A percentile compares a stretch with the other conserved stretches of the same genome.
phyloP scores from a whole-genome alignment of 2,888 invertebrate genomes.

The Dascillus cervinus region DNA sequence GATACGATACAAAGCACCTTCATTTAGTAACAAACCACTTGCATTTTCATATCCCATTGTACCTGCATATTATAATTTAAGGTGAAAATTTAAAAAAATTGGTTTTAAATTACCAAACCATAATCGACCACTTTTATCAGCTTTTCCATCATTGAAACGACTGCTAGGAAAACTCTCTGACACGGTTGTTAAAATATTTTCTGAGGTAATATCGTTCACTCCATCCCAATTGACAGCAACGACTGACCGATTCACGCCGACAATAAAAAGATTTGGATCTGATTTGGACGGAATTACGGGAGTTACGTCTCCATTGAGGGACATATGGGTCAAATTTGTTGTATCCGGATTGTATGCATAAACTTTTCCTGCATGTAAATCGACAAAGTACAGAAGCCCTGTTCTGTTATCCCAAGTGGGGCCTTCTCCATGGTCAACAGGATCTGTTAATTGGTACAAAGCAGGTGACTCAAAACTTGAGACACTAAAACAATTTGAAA shows the following conservation, averaged over 20 bases:
- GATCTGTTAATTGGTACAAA: constrained; percentile 19
- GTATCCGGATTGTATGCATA: constrained; percentile 39
- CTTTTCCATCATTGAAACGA: constrained; percentile 55
- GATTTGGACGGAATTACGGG: constrained; percentile 42
- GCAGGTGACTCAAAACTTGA: constrained; percentile 2
- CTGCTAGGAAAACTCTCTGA: constrained; percentile 43
- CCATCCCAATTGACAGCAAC: constrained; percentile 47
- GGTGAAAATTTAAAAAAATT: neutral
- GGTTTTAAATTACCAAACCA: constrained; percentile 45
- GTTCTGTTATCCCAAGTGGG: constrained; percentile 44
- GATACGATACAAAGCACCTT: constrained; percentile 54
- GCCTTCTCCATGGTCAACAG: constrained; percentile 42
- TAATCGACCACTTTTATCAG: constrained; percentile 47
- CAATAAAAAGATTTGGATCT: constrained; percentile 37
- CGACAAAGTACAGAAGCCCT: constrained; percentile 45
- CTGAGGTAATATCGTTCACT: constrained; percentile 11
- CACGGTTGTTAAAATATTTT: constrained; percentile 35
- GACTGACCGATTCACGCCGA: constrained; percentile 40
- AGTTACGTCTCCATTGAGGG: constrained; percentile 32
- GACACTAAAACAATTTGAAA: neutral
- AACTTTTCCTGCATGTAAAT: constrained; percentile 39
- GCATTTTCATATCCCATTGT: constrained; percentile 56
- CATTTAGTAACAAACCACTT: constrained; percentile 43
- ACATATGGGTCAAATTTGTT: constrained; percentile 18
- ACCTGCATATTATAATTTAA: constrained; percentile 37